Conservation (phyloP, 2,888 invertebrate genomes). For the Drosophila flavopinicola region DNA sequence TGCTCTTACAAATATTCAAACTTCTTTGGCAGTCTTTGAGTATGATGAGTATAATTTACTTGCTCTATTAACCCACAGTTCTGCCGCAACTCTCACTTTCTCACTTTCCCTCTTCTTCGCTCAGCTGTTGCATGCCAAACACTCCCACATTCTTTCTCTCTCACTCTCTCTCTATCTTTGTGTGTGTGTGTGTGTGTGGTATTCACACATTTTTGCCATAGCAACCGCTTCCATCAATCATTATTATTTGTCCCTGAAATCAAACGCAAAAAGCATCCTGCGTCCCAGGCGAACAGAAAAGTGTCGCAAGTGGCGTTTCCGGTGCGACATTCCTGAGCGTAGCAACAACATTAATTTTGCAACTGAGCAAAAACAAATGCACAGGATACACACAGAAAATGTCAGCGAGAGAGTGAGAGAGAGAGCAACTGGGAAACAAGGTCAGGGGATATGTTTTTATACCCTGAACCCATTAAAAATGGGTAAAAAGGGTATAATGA, state of each 20-base stretch:
- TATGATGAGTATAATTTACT: neutral
- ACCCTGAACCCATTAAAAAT: too few species aligned
- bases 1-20: too few species aligned
- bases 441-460: slow-evolving; percentile 43
- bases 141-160: neutral
- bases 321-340: slow-evolving; percentile 57
- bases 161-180: neutral
- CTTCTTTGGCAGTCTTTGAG: too few species aligned
- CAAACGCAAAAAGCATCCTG: slow-evolving; percentile 83
- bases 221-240: slow-evolving; percentile 77
- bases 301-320: slow-evolving; percentile 50
- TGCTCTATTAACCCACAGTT: neutral
- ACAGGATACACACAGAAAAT: slow-evolving; percentile 19
- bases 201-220: slow-evolving; percentile 60
- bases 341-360: slow-evolving; percentile 23
- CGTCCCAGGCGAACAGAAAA: slow-evolving; percentile 71
- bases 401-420: slow-evolving; percentile 4
- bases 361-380: slow-evolving; percentile 14
- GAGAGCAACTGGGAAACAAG: slow-evolving; percentile 44
- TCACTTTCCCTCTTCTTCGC: too few species aligned
- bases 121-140: slow-evolving; percentile 32
- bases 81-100: neutral
- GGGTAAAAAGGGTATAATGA: too few species aligned
- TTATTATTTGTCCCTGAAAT: slow-evolving; percentile 82
- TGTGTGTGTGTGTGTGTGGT: neutral